A percentile compares a stretch with the other conserved stretches of the same genome.
Evolutionary conservation across 2,113 vertebrate species (phyloP).

Genomic region (Hucho hucho): DNA sequence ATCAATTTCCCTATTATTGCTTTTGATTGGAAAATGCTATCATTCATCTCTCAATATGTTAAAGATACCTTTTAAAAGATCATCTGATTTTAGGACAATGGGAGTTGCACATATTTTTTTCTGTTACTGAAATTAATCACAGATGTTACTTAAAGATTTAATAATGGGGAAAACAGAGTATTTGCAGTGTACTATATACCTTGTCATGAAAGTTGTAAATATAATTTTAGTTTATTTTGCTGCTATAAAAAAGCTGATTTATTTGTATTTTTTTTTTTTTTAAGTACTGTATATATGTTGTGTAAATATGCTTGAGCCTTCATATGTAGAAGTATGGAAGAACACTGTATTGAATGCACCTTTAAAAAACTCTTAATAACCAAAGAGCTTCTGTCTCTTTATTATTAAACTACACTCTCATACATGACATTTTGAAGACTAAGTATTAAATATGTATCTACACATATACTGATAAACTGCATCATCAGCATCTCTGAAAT

Average conservation of each 20-base stretch:
- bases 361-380: conserved; percentile 68
- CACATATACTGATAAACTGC: no score
- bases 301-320: conserved; percentile 75
- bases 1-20: neutral
- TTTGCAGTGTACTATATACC: conserved; percentile 68
- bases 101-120: conserved; percentile 44
- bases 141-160: conserved; percentile 61
- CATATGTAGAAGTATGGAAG: conserved; percentile 71
- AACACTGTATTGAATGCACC: conserved; percentile 76
- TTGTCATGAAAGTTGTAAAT: conserved; percentile 72
- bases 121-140: conserved; percentile 58
- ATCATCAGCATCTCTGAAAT: no score
- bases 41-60: conserved; percentile 8
- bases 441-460: no score
- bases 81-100: conserved; percentile 26
- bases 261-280: conserved; percentile 77
- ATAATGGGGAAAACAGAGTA: conserved; percentile 54
- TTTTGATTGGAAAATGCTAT: conserved; percentile 14
- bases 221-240: conserved; percentile 71
- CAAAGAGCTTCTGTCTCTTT: conserved; percentile 34
- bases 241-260: conserved; percentile 78
- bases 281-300: conserved; percentile 59
- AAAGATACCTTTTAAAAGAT: conserved; percentile 33
- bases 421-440: no score
- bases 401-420: conserved; percentile 5